phyloP scores from a whole-genome alignment of 2,797 vertebrate species.

The Tragopan temminckii region DNA sequence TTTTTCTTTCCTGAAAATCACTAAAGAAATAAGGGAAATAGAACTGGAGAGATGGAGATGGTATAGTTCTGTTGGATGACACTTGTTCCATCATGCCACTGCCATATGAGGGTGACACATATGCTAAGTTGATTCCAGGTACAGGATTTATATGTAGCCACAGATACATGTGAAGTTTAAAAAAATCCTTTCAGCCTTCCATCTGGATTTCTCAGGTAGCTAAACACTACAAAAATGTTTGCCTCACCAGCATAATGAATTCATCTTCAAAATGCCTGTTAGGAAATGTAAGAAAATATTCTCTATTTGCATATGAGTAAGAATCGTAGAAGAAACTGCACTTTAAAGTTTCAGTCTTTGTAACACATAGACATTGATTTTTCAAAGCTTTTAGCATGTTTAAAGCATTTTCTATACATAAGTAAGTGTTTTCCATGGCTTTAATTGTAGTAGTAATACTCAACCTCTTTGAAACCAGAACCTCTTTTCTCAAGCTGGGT shows the following conservation, averaged over 20 bases:
- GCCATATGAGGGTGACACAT: neutral
- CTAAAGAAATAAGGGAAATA: neutral
- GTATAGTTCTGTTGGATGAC: neutral
- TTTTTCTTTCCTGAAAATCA: neutral
- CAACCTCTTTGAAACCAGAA: neutral
- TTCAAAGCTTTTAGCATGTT: neutral
- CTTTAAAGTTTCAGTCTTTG: neutral
- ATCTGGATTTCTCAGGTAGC: neutral
- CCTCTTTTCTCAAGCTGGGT: neutral
- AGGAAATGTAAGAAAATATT: neutral
- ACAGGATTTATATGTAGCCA: neutral
- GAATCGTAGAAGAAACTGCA: neutral
- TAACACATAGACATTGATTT: neutral
- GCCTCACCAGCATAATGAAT: neutral
- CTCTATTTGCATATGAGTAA: neutral
- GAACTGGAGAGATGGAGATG: accelerated
- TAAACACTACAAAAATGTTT: neutral
- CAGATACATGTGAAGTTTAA: neutral
- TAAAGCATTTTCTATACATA: neutral
- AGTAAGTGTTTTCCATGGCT: neutral
- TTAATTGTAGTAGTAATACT: neutral
- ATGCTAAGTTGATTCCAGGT: neutral
- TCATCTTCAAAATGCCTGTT: neutral
- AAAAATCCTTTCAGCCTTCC: neutral
- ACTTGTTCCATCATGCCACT: neutral